phyloP scores from a whole-genome alignment of 2,888 invertebrate genomes.

The Chirona hameri region DNA sequence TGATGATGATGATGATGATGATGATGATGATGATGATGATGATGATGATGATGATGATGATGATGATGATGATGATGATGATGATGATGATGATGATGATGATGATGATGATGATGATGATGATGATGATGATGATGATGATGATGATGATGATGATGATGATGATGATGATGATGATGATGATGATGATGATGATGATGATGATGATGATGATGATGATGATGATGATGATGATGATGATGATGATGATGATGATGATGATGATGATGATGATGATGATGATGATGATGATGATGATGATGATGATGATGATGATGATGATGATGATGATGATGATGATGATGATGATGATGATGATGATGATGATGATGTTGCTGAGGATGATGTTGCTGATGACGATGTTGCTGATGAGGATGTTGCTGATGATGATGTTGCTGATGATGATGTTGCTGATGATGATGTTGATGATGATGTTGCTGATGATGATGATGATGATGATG shows the following conservation, averaged over 20 bases:
- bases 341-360: slow-evolving; percentile 22
- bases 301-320: slow-evolving; percentile 22
- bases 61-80: slow-evolving; percentile 22
- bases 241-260: slow-evolving; percentile 22
- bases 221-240: slow-evolving; percentile 22
- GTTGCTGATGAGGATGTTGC: too few species aligned
- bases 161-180: slow-evolving; percentile 22
- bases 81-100: slow-evolving; percentile 22
- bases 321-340: slow-evolving; percentile 22
- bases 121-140: slow-evolving; percentile 22
- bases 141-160: slow-evolving; percentile 22
- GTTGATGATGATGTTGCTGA: too few species aligned
- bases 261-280: slow-evolving; percentile 22
- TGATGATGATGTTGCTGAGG: too few species aligned
- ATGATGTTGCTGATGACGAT: too few species aligned
- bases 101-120: slow-evolving; percentile 22
- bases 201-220: slow-evolving; percentile 22
- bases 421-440: too few species aligned
- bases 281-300: slow-evolving; percentile 22
- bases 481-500: too few species aligned
- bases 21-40: slow-evolving; percentile 11
- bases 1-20: neutral
- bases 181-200: slow-evolving; percentile 22
- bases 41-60: slow-evolving; percentile 22
- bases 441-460: too few species aligned